Percentiles rank a stretch among this genome's conserved stretches.
phyloP scores from a whole-genome alignment of 2,797 vertebrate genomes.

The Enteromius paludinosus region DNA sequence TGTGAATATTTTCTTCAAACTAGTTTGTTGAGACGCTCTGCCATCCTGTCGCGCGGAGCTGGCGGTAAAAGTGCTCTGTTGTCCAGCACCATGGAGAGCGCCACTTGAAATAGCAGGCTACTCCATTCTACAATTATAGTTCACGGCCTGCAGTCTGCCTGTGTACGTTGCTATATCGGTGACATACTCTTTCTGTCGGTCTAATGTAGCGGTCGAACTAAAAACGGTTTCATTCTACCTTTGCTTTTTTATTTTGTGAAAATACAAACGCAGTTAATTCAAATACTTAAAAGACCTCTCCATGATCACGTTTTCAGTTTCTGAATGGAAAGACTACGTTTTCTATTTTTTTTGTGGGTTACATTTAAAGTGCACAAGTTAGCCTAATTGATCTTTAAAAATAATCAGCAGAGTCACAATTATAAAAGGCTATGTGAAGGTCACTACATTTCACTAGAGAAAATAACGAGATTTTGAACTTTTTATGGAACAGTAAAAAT shows the following conservation, averaged over 20 bases:
- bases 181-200: not conserved
- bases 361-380: not conserved
- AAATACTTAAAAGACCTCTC: not conserved
- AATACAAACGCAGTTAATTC: not conserved
- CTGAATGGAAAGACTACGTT: not conserved
- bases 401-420: not conserved
- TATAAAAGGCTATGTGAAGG: not conserved
- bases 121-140: conserved; percentile 23
- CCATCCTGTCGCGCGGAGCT: conserved; percentile 1
- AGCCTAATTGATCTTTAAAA: not conserved
- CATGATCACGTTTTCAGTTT: not conserved
- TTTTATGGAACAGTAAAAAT: not conserved
- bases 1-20: not conserved
- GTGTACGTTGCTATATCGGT: not conserved
- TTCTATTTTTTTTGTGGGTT: not conserved
- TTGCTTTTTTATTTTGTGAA: not conserved
- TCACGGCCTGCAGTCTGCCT: conserved; percentile 21
- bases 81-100: conserved; percentile 58
- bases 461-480: not conserved
- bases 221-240: not conserved
- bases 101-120: conserved; percentile 21
- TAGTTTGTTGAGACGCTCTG: conserved; percentile 5
- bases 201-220: not conserved
- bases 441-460: not conserved
- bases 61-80: not conserved